Conservation (phyloP, 2,888 invertebrate genomes). For the Drosophila greeni region DNA sequence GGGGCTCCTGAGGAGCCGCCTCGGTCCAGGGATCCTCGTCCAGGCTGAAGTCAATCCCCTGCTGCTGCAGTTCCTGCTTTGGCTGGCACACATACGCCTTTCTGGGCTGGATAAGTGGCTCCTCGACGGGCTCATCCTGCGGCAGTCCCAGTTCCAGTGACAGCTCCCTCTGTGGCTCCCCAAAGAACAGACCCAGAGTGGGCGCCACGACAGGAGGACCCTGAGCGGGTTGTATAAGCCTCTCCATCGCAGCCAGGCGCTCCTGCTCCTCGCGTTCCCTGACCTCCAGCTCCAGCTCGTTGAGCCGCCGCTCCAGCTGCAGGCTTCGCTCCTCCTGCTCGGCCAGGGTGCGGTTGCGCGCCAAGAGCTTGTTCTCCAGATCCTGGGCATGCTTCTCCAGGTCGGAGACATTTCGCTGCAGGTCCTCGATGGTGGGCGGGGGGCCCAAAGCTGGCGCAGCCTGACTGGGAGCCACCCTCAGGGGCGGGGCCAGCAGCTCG, state of each 20-base stretch:
- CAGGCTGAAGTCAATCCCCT: conserved; percentile 68
- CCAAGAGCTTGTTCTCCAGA: conserved; percentile 75
- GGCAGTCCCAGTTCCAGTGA: conserved; percentile 46
- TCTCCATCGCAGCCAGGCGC: conserved; percentile 52
- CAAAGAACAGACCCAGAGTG: conserved; percentile 77
- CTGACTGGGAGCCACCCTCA: conserved; percentile 35
- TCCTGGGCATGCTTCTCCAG: conserved; percentile 78
- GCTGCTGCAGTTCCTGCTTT: conserved; percentile 12
- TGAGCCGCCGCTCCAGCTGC: conserved; percentile 46
- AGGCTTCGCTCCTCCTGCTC: conserved; percentile 48
- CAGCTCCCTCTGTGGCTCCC: conserved; percentile 43
- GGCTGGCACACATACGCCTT: conserved; percentile 81
- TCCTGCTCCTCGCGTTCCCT: conserved; percentile 53
- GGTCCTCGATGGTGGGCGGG: conserved; percentile 78
- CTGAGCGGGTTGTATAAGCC: conserved; percentile 46
- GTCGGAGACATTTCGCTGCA: conserved; percentile 77
- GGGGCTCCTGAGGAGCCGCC: conserved; percentile 77
- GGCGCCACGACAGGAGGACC: conserved; percentile 36
- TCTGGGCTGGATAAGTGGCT: conserved; percentile 80
- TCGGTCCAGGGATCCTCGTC: conserved; percentile 82
- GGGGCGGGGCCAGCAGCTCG: conserved; percentile 69
- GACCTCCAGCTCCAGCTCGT: conserved; percentile 45
- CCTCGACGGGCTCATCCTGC: conserved; percentile 70
- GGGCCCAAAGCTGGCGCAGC: neutral
- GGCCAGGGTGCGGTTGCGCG: conserved; percentile 63